Base-by-base conservation (phyloP, 2,797 vertebrate species). In the Gymnoscopelus microlampas region DNA sequence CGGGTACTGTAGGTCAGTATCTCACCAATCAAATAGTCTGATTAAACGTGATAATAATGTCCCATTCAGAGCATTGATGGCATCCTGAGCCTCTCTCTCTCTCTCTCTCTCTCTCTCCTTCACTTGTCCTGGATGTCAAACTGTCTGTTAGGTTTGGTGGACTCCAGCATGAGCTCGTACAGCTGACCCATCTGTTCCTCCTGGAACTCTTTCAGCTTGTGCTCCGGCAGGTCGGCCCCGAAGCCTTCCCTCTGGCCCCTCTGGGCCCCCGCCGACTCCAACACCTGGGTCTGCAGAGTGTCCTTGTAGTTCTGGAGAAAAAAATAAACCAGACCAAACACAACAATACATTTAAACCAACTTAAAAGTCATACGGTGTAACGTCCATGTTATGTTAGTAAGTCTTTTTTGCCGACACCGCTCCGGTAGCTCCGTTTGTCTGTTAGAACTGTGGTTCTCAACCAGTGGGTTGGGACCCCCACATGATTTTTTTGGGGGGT, bases 121-220 rank as follows among this genome's bases (percentile, higher is more conserved):
- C 66, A 9, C n/a, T 93, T 91, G 51, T 95, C 94, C 60, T 92
- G 91, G 85, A 96, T 74, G 51, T 92, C 68, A 76, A 94, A 94
- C 82, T 96, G 95, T 65, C 78, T 84, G 74, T 81, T 95, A 74
- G 95, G 91, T 88, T 97, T 98, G 68, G 94, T 96, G 71, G 96
- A 87, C 67, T 98, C 97, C 0, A 94, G 90, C 97, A 99, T 96
- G 67, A 99, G 94, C 80, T 98, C 94, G 24, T 96, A 95, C 76
- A 98, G 91, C 73, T 98, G 96, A 58, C 96, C 94, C 1, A 98
- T 92, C 75, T 99, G 97, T 12, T 98, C 95, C 0, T 94, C 92
- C 68, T 94, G 93, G 73, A 99, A 95, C 60, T 93, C 84, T 55
- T 87, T 58, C 50, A 98, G 93, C 3, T 92, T 93, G 29, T 90